Percentiles rank a stretch among this genome's conserved stretches.
Evolutionary conservation across 2,888 invertebrate species (phyloP).

Genomic region (Cacoxenus indagator): DNA sequence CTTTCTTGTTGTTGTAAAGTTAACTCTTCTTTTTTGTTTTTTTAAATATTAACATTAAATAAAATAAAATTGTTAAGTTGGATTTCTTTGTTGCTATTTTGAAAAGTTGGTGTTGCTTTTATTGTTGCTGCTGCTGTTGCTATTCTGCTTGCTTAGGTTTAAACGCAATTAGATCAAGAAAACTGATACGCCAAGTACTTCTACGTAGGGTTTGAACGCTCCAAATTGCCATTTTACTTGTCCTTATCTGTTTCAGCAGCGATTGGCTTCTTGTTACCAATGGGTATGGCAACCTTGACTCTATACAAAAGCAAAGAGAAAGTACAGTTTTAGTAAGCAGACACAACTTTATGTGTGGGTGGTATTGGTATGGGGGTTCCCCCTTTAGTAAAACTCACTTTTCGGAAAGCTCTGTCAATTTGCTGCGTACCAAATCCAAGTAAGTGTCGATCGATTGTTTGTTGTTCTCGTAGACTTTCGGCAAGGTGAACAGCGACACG

Average conservation of each 20-base stretch:
- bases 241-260: conserved; percentile 81
- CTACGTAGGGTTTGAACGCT: conserved; percentile 26
- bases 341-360: not conserved
- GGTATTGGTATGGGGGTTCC: too few relatives aligned
- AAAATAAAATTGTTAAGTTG: conserved; percentile 36
- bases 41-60: conserved; percentile 4
- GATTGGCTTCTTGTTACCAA: conserved; percentile 86
- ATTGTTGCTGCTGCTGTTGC: conserved; percentile 37
- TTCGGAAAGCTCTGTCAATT: conserved; percentile 88
- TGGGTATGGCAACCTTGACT: conserved; percentile 89
- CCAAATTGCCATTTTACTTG: conserved; percentile 74
- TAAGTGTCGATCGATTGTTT: conserved; percentile 94
- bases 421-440: conserved; percentile 87
- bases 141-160: conserved; percentile 23
- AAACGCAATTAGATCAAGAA: conserved; percentile 12
- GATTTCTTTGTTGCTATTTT: conserved; percentile 37
- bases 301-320: conserved; percentile 70
- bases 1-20: not conserved
- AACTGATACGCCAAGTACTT: conserved; percentile 32
- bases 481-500: conserved; percentile 93
- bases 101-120: conserved; percentile 38
- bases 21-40: conserved; percentile 26
- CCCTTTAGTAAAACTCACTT: conserved; percentile 76
- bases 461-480: conserved; percentile 96
- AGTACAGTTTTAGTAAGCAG: not conserved